Base-by-base conservation (phyloP, 2,113 vertebrate species). In the Heterochromis multidens region DNA sequence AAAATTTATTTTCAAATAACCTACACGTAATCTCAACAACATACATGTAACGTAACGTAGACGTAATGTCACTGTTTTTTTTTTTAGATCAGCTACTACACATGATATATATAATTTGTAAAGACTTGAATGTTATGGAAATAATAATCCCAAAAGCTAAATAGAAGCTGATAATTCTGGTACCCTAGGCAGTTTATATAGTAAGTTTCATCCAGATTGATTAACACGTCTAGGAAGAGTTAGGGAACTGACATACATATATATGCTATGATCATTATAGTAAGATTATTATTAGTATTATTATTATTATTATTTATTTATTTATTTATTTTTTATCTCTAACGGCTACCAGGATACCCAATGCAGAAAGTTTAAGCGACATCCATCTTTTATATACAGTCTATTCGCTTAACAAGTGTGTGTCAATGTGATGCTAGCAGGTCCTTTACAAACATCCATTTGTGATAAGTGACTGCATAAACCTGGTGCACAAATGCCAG, bases 401-500 rank as follows among this genome's bases (percentile, higher is more conserved):
- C 16, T 72, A 4, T 49, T 72, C 23, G 4, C 23, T 72, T 0
- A 49, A 19, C 40, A 27, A 46, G 65, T 29, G 65, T 11, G 8
- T 70, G 65, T 3, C 16, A 49, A 37, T 70, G 65, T 72, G 40
- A 29, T 40, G 29, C 16, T 16, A 72, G n/a, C 23, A 29, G 1
- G 25, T 72, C 65, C 40, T 19, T 9, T 3, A 49, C 25, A 29
- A 72, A 40, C 65, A 49, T 49, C 23, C 27, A 12, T 29, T 72
- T 0, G 16, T 0, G 0, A 12, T 49, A 16, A 7, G 40, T 49
- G 2, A 52, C 17, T 52, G 43, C 29, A 25, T 52, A 74, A 52
- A 52, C 49, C 1, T 8, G 25, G 25, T 72, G 43, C 7, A 23
- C 67, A 72, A 49, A 49, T 49, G 14, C 43, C 43, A 49, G 11